Percentiles rank a stretch among this genome's conserved stretches.
Evolutionary conservation across 1,140 invertebrate species (phyloP).

Genomic region (Acyrthosiphon pisum): DNA sequence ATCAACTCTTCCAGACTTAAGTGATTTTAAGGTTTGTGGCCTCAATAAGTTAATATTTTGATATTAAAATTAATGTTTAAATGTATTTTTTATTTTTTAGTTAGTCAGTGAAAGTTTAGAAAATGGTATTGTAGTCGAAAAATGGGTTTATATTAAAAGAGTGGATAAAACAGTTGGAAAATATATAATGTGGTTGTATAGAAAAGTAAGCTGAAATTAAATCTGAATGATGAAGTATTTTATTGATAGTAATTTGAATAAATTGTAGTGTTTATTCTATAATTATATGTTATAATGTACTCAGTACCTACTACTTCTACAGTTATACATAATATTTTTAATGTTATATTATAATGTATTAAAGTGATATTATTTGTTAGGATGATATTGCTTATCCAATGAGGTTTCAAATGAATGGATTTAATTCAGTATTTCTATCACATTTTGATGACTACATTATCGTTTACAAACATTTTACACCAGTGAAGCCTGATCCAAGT

Average conservation of each 20-base stretch:
- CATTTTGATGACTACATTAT: conserved; percentile 97
- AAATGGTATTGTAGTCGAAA: conserved; percentile 72
- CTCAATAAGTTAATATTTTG: conserved; percentile 28
- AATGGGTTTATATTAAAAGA: conserved; percentile 75
- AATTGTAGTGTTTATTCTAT: background rate
- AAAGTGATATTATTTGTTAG: conserved; percentile 20
- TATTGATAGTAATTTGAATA: too few relatives aligned
- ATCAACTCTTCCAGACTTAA: conserved; percentile 82
- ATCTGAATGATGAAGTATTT: too few relatives aligned
- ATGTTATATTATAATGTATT: background rate
- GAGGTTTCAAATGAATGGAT: conserved; percentile 92
- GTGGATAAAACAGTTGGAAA: conserved; percentile 83
- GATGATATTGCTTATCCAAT: conserved; percentile 65
- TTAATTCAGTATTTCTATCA: conserved; percentile 88
- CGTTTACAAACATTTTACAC: conserved; percentile 78
- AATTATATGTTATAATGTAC: background rate
- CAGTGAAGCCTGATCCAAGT: conserved; percentile 72
- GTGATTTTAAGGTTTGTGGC: conserved; percentile 72
- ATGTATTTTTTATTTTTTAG: conserved; percentile 60
- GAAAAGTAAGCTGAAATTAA: conserved; percentile 66
- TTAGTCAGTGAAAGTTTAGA: conserved; percentile 70
- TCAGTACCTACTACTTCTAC: background rate
- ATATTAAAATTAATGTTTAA: conserved; percentile 19
- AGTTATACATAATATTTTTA: background rate
- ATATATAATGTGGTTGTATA: conserved; percentile 85